Evolutionary conservation across 2,888 invertebrate genomes (phyloP), one percentile per base, ranked within the genome.

Genomic region (Standfussiana lucernea): DNA sequence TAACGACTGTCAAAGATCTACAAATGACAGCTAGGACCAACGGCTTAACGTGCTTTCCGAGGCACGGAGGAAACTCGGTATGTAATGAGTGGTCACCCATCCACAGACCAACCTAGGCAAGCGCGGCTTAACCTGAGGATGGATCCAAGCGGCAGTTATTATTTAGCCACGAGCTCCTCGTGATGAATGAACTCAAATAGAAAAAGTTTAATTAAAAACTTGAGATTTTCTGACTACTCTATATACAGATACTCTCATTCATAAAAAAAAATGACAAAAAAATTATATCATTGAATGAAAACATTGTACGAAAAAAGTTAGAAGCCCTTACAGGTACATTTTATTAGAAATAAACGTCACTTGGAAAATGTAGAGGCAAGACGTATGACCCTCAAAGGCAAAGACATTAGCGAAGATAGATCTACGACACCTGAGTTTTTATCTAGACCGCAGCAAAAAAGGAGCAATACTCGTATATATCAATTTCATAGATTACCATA

Each of bases 331-430:
- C 28, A 66, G 28, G 35, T 37, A 64, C 40, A 65, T 75, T 80
- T 86, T 73, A 85, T 75, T 80, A 83, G 73, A 83, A 83, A 79
- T 83, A 85, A 82, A 76, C 68, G 75, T 84, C 85, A 76, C 64
- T 80, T 68, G 68, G 62, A 76, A 82, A 72, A 85, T 61, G 62
- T 74, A 64, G n/a, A 73, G 35, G 59, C 74, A 73, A 83, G 79
- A 85, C 56, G 67, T 82, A 84, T 79, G 72, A 82, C 74, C 72
- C 72, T 85, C 45, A 75, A 80, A 86, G 75, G 71, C 66, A 76
- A 85, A 80, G 75, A 78, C 80, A 80, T 85, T 86, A 85, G 71
- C n/a, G 83, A 83, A 86, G 86, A 86, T 80, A 77, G 77, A 83
- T 80, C 75, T 77, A 35, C 47, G 65, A 70, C 83, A 84, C 83